Percentiles rank a stretch among this genome's conserved stretches.
Evolutionary conservation across 2,113 vertebrate genomes (phyloP).

Genomic region (Neodon shergylaensis): DNA sequence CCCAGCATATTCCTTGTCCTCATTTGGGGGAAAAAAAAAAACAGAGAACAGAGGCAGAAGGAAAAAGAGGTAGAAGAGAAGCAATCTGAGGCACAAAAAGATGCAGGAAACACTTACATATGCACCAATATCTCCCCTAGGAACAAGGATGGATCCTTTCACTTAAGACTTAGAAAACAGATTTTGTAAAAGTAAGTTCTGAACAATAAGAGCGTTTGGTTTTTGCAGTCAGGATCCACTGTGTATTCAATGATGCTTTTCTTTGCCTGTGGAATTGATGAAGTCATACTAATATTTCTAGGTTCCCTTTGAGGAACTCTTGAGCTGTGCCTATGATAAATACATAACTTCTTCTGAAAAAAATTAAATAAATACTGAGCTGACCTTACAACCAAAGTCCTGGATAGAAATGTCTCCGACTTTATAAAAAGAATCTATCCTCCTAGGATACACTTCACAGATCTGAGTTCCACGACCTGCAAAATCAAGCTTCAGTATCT

Average conservation of each 20-base stretch:
- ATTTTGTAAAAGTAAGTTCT: conserved; percentile 59
- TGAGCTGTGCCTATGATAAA: conserved; percentile 12
- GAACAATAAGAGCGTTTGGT: conserved; percentile 18
- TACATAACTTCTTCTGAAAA: conserved; percentile 15
- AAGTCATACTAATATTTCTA: not conserved
- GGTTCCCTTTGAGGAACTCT: not conserved
- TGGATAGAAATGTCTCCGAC: conserved; percentile 7
- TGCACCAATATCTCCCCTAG: conserved; percentile 18
- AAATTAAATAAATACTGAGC: not conserved
- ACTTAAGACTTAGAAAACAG: not conserved
- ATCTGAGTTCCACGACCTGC: conserved; percentile 22
- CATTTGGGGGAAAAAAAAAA: not conserved
- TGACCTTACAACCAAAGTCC: not conserved
- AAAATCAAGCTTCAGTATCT: not conserved
- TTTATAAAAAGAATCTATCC: conserved; percentile 42
- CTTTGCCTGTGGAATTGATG: not conserved
- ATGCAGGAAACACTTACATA: conserved; percentile 1
- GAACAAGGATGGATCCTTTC: not conserved
- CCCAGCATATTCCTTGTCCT: conserved; percentile 1
- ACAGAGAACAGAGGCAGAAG: not conserved
- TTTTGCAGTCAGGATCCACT: conserved; percentile 5
- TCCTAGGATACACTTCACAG: conserved; percentile 49
- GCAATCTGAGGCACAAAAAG: not conserved
- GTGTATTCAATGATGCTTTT: not conserved
- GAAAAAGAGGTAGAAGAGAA: not conserved